A percentile compares a stretch with the other conserved stretches of the same genome.
phyloP scores from a whole-genome alignment of 1,140 invertebrate genomes.

The Drosophila biarmipes region DNA sequence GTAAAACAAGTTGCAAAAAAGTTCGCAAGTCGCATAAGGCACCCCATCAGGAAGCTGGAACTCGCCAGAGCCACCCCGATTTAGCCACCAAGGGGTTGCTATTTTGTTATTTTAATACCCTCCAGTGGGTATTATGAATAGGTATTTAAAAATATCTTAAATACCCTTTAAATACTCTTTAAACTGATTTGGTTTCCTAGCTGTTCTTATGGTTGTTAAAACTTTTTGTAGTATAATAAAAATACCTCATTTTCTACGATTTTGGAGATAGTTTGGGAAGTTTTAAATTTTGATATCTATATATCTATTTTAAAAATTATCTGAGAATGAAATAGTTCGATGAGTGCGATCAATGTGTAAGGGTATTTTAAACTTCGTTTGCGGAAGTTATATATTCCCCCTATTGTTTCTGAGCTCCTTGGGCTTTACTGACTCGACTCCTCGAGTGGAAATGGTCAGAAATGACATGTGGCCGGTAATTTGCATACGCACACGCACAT shows the following conservation, averaged over 20 bases:
- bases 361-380: neutral
- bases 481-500: slow-evolving; percentile 76
- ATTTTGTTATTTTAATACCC: slow-evolving; percentile 50
- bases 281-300: no score
- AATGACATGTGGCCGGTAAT: slow-evolving; percentile 77
- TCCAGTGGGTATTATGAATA: neutral
- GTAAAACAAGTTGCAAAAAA: slow-evolving; percentile 80
- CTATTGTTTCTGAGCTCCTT: slow-evolving; percentile 43
- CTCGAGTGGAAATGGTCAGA: slow-evolving; percentile 74
- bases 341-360: neutral
- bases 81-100: slow-evolving; percentile 48
- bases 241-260: no score
- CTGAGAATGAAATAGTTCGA: neutral
- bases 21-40: slow-evolving; percentile 36
- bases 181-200: no score
- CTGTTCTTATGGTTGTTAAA: no score
- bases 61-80: slow-evolving; percentile 50
- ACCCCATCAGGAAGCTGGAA: slow-evolving; percentile 23
- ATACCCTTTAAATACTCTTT: neutral
- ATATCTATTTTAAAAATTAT: neutral
- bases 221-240: no score
- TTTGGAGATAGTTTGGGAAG: no score
- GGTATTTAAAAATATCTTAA: neutral
- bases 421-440: slow-evolving; percentile 18
- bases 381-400: neutral